These are phyloP conservation scores for Chromis chromis DNA, from an alignment of 2,797 vertebrate species.

Conservation along the genomic window DNA sequence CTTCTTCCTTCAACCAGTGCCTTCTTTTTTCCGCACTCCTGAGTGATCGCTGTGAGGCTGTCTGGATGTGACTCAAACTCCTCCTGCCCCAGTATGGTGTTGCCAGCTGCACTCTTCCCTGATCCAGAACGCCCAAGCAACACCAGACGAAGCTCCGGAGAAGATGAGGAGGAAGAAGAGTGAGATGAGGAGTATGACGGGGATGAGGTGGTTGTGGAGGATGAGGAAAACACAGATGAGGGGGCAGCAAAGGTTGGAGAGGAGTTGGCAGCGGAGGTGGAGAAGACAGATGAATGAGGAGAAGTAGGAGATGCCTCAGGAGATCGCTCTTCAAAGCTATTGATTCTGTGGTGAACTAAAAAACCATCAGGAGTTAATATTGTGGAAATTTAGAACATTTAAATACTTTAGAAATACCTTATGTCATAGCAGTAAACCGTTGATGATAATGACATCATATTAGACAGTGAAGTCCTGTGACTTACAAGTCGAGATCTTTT, in stretches of 20 bases:
- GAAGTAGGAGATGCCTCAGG: constrained; percentile 46
- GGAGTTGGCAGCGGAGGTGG: constrained; percentile 18
- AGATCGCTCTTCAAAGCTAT: constrained; percentile 62
- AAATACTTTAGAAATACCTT: not conserved
- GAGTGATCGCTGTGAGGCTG: constrained; percentile 61
- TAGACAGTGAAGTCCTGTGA: constrained; percentile 17
- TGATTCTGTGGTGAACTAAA: constrained; percentile 76
- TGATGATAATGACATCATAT: not conserved
- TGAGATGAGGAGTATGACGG: constrained; percentile 18
- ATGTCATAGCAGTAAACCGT: not conserved
- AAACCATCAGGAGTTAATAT: constrained; percentile 24
- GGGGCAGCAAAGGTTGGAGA: constrained; percentile 23
- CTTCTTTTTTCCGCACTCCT: constrained; percentile 79
- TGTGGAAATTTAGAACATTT: not conserved
- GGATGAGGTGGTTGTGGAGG: constrained; percentile 10
- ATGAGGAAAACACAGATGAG: not conserved
- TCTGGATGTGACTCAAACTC: constrained; percentile 67
- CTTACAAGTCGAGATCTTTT: constrained; percentile 73
- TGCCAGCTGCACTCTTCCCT: constrained; percentile 83
- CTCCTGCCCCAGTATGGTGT: constrained; percentile 75
- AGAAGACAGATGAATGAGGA: constrained; percentile 26
- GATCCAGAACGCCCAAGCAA: constrained; percentile 80
- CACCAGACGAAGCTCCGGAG: constrained; percentile 81
- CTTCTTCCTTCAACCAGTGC: constrained; percentile 63
- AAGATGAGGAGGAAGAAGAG: constrained; percentile 22